Percentiles rank a stretch among this genome's conserved stretches.
Conservation (phyloP, 2,113 vertebrate genomes). For the Odocoileus virginianus region DNA sequence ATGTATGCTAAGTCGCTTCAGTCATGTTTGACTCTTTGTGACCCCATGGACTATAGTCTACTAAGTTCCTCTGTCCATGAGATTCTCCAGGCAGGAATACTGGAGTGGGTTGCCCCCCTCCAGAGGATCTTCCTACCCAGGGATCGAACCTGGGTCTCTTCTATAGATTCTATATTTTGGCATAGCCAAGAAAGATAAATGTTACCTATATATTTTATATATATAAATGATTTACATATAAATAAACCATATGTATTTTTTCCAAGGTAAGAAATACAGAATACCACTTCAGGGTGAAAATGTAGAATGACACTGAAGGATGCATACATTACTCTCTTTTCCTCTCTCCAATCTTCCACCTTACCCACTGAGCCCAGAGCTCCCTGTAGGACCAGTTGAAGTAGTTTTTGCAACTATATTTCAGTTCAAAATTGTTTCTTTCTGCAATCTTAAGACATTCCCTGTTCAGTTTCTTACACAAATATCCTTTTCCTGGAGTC, state of each 20-base stretch:
- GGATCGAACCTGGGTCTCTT: neutral
- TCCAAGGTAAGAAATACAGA: neutral
- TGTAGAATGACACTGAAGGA: neutral
- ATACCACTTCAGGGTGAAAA: neutral
- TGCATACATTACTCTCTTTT: neutral
- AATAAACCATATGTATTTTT: neutral
- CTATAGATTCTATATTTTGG: neutral
- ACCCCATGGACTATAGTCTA: neutral
- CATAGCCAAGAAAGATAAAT: neutral
- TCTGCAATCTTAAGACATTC: neutral
- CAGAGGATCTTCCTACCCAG: neutral
- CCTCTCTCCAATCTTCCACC: neutral
- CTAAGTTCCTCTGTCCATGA: neutral
- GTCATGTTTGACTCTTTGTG: neutral
- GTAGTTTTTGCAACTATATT: neutral
- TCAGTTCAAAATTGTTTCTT: neutral
- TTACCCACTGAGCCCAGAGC: neutral
- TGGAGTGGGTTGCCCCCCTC: neutral
- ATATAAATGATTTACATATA: neutral
- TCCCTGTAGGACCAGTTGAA: neutral
- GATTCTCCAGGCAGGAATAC: neutral
- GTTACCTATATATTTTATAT: neutral
- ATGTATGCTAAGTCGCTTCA: neutral
- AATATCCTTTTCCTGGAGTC: neutral
- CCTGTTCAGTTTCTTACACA: neutral